Conservation (phyloP, 2,113 vertebrate genomes). For the Limnothrissa miodon region DNA sequence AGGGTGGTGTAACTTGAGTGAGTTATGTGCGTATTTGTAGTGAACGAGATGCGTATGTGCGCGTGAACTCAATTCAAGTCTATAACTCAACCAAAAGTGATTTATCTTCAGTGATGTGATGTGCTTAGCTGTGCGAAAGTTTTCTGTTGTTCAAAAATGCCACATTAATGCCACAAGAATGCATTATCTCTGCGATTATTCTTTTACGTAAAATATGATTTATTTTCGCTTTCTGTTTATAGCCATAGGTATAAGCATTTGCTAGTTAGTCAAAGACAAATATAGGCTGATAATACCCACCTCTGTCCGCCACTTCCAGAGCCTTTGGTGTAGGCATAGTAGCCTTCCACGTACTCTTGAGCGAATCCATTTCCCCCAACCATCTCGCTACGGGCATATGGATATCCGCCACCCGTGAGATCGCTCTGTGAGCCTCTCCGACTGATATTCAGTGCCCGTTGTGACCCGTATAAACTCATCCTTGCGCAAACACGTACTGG, state of each 20-base stretch:
- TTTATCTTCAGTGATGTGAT: background rate
- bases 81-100: background rate
- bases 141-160: background rate
- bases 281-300: background rate
- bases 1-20: background rate
- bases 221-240: background rate
- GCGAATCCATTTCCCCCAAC: constrained; percentile 58
- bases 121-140: background rate
- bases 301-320: constrained; percentile 37
- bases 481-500: background rate
- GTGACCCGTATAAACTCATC: constrained; percentile 62
- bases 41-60: background rate
- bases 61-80: background rate
- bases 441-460: constrained; percentile 46
- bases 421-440: constrained; percentile 55
- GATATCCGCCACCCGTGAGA: constrained; percentile 21
- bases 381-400: constrained; percentile 57
- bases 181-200: background rate
- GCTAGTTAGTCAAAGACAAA: background rate
- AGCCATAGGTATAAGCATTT: too few relatives aligned
- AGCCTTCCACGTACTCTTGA: constrained; percentile 51
- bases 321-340: constrained; percentile 42
- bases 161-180: background rate
- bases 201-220: background rate
- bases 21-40: background rate